Base-by-base conservation (phyloP, 1,140 invertebrate species). In the Drosophila quadrilineata region DNA sequence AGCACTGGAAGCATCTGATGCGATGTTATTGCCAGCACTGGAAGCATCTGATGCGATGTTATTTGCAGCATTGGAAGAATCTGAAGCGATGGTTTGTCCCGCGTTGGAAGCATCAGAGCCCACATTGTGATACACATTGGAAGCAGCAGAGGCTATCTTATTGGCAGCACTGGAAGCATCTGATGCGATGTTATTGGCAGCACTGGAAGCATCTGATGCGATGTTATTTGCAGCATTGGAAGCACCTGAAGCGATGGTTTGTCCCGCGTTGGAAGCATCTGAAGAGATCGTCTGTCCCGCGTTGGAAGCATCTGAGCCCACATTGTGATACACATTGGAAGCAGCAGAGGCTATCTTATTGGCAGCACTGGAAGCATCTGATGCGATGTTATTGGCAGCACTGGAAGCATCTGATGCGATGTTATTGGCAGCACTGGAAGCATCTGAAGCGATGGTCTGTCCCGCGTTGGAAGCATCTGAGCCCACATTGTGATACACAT, bases 131-230 rank as follows among this genome's bases (percentile, higher is more conserved):
- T 5, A 5, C 2, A n/a, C 29, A 31, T n/a, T 31, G 8, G 29
- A 5, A 8, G 29, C 29, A 31, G 4, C 29, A n/a, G 29, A 31
- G 3, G 4, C 29, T 8, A 31, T 31, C 3, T 6, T 24, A 6
- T 3, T 43, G 21, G 49, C 58, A 54, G 31, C 58, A 4, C 28
- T 48, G 0, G 48, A 70, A 2, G 53, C 33, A 31, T 26, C 48
- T 3, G 33, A 38, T 10, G 40, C 71, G 6, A 54, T 29, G 9
- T 38, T 43, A 0, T 35, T 29, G 1, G 50, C 35, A 56, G 41
- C 33, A 26, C 12, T 33, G 14, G 38, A 24, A 3, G 29, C 36
- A 41, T 53, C 22, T 3, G 16, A 31, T 3, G 50, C 50, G 1
- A 38, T 17, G 1, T 35, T 24, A 14, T 36, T 14, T 0, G 63